A percentile compares a stretch with the other conserved stretches of the same genome.
phyloP scores from a whole-genome alignment of 2,888 invertebrate species.

The Tigriopus californicus region DNA sequence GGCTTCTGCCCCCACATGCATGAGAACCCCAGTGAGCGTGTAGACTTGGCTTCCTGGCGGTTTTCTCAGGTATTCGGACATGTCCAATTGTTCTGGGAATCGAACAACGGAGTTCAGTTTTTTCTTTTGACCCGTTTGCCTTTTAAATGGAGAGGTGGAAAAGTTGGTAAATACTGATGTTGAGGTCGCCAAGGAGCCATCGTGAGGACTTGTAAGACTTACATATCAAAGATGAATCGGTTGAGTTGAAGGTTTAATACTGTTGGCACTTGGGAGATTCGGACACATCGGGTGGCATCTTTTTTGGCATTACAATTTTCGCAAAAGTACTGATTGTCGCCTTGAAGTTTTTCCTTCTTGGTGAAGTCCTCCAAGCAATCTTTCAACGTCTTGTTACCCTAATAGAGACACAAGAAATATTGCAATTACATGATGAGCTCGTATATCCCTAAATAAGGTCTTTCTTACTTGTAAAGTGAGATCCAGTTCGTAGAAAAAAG shows the following conservation, averaged over 20 bases:
- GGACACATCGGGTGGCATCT: conserved; percentile 37
- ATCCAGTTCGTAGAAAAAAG: conserved; percentile 40
- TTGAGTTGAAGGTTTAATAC: conserved; percentile 41
- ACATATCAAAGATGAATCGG: conserved; percentile 42
- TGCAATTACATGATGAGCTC: no score
- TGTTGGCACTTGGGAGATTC: conserved; percentile 36
- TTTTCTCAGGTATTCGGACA: conserved; percentile 31
- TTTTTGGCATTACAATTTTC: conserved; percentile 35
- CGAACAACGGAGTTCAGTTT: conserved; percentile 39
- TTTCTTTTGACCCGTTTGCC: conserved; percentile 36
- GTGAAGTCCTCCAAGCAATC: conserved; percentile 38
- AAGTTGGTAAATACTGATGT: conserved; percentile 13
- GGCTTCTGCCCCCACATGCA: conserved; percentile 43
- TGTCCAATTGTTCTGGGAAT: conserved; percentile 40
- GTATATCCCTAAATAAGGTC: no score
- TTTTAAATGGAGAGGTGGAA: conserved; percentile 24
- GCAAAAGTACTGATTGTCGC: conserved; percentile 40
- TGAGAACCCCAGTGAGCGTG: conserved; percentile 41
- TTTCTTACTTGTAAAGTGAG: conserved; percentile 31
- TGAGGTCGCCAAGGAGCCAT: no score
- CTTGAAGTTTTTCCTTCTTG: conserved; percentile 38
- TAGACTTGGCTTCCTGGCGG: conserved; percentile 27
- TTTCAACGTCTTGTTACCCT: conserved; percentile 31
- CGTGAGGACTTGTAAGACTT: conserved; percentile 21
- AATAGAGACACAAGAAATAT: no score